Evolutionary conservation across 2,888 invertebrate genomes (phyloP).

Genomic region (Cryptocephalus primarius): DNA sequence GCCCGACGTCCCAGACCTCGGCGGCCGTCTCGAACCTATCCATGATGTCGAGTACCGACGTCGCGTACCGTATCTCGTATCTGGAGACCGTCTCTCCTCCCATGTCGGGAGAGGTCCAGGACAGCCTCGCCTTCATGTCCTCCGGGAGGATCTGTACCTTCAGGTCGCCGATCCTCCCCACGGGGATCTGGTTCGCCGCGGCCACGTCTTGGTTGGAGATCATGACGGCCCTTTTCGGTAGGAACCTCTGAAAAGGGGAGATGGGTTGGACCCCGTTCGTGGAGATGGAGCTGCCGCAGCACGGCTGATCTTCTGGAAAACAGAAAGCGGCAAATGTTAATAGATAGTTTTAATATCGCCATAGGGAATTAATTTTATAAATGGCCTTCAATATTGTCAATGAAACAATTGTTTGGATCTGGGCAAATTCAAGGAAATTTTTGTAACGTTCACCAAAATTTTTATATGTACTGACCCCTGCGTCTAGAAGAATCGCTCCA

Average conservation of each 20-base stretch:
- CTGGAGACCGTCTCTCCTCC: constrained; percentile 39
- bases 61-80: constrained; percentile 43
- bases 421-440: too few relatives aligned
- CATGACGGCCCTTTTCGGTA: constrained; percentile 39
- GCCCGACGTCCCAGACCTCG: constrained; percentile 35
- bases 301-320: constrained; percentile 33
- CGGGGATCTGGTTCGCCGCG: constrained; percentile 27
- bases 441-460: too few relatives aligned
- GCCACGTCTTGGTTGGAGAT: constrained; percentile 34
- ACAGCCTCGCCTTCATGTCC: constrained; percentile 40
- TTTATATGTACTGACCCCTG: constrained; percentile 20
- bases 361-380: too few relatives aligned
- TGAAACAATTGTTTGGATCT: too few relatives aligned
- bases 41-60: constrained; percentile 35
- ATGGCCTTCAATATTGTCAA: too few relatives aligned
- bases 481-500: constrained; percentile 31
- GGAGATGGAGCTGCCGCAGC: constrained; percentile 44
- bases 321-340: constrained; percentile 5
- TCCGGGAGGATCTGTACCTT: constrained; percentile 37
- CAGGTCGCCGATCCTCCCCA: constrained; percentile 46
- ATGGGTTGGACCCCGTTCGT: constrained; percentile 38
- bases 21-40: constrained; percentile 40
- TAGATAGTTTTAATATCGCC: not conserved
- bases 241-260: constrained; percentile 42
- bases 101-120: constrained; percentile 52